These are phyloP conservation scores for Acyrthosiphon pisum DNA, from an alignment of 1,140 invertebrate species.

Conservation along the genomic window DNA sequence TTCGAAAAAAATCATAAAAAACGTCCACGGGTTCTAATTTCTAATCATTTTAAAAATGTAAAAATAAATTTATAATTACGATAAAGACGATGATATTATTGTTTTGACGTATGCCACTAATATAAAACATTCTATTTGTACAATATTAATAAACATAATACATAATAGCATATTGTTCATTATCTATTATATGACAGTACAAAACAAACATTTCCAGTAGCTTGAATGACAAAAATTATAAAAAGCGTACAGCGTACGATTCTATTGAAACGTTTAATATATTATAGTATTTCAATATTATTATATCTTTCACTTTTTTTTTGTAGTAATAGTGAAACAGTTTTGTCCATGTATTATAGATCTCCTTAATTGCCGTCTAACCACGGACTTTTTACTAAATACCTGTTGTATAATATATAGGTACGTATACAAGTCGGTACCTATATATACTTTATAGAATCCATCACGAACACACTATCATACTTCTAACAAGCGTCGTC, in stretches of 20 bases:
- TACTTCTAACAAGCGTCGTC: background rate
- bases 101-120: background rate
- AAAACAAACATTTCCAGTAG: slow-evolving; percentile 2
- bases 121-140: too few relatives aligned
- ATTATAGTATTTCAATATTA: background rate
- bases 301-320: slow-evolving; percentile 15
- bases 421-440: background rate
- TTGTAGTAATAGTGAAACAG: background rate
- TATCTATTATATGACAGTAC: background rate
- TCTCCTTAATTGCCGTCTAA: background rate
- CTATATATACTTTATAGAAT: background rate
- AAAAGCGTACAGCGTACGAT: background rate
- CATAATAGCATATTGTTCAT: background rate
- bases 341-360: background rate
- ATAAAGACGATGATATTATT: background rate
- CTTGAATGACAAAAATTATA: background rate
- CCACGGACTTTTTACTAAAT: background rate
- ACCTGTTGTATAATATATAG: background rate
- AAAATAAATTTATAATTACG: background rate
- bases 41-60: background rate
- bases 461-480: background rate
- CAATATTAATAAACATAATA: background rate
- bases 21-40: background rate
- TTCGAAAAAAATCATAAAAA: background rate
- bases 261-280: background rate